Evolutionary conservation across 2,113 vertebrate genomes (phyloP).

Genomic region (Ictidomys tridecemlineatus): DNA sequence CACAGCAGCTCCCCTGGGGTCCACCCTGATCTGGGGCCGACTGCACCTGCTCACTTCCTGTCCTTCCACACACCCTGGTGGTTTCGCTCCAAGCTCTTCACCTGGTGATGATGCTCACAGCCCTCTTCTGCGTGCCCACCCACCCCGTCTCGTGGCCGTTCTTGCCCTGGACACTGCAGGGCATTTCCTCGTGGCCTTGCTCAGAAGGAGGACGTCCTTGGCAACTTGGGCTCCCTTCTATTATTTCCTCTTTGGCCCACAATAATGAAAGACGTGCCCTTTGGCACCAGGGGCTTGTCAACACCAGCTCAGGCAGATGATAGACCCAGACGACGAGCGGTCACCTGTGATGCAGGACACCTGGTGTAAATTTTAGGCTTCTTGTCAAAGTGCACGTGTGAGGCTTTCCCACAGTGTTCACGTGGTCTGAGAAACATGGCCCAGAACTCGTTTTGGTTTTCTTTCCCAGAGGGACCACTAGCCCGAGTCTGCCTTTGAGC

Average conservation of each 20-base stretch:
- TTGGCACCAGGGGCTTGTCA: background rate
- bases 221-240: no score
- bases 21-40: no score
- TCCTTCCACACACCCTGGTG: no score
- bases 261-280: rapidly evolving
- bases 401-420: background rate
- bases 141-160: background rate
- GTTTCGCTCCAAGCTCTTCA: no score
- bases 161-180: no score
- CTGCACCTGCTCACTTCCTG: no score
- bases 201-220: rapidly evolving
- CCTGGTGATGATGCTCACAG: no score
- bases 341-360: background rate
- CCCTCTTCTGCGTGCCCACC: no score
- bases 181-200: rapidly evolving
- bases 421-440: background rate
- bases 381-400: background rate
- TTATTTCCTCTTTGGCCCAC: background rate
- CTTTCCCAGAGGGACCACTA: slow-evolving; percentile 27
- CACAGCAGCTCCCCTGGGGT: rapidly evolving
- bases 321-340: rapidly evolving
- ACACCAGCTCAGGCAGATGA: no score
- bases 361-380: background rate
- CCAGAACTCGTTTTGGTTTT: background rate
- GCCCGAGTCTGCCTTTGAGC: background rate